Conservation (phyloP, 1,140 invertebrate species). For the Dryas iulia region DNA sequence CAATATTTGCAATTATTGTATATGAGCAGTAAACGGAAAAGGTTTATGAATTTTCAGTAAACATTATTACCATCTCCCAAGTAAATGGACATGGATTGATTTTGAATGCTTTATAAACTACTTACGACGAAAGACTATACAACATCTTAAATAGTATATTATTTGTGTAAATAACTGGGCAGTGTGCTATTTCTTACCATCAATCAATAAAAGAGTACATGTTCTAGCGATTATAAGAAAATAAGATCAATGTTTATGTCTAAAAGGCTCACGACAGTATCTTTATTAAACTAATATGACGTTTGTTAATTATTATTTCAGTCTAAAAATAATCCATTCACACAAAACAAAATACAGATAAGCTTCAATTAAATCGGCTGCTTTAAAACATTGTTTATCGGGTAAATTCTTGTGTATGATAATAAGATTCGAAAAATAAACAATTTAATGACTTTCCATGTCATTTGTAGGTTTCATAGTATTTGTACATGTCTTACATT, state of each 20-base stretch:
- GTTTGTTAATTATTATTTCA: background rate
- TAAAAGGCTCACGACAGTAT: constrained; percentile 12
- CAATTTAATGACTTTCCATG: too few relatives aligned
- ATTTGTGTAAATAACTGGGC: constrained; percentile 38
- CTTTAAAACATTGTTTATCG: constrained; percentile 19
- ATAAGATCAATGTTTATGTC: constrained; percentile 2
- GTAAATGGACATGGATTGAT: constrained; percentile 19
- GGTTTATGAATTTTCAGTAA: background rate
- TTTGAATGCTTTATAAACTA: constrained; percentile 19
- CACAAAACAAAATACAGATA: background rate
- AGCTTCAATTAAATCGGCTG: constrained; percentile 4
- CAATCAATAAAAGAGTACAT: constrained; percentile 17
- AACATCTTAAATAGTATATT: constrained; percentile 26
- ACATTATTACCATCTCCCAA: background rate
- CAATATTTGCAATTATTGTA: too few relatives aligned
- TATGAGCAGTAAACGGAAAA: background rate
- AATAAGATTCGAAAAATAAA: background rate
- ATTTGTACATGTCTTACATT: too few relatives aligned
- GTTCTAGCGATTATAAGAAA: constrained; percentile 25
- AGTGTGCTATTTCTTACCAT: constrained; percentile 36
- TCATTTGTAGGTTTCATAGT: too few relatives aligned
- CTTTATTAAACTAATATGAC: background rate
- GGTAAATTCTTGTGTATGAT: background rate
- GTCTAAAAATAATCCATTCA: background rate
- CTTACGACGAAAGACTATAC: constrained; percentile 15